A percentile compares a stretch with the other conserved stretches of the same genome.
These are phyloP conservation scores for Tamias sibiricus DNA, from an alignment of 2,113 vertebrate genomes.

Conservation along the genomic window DNA sequence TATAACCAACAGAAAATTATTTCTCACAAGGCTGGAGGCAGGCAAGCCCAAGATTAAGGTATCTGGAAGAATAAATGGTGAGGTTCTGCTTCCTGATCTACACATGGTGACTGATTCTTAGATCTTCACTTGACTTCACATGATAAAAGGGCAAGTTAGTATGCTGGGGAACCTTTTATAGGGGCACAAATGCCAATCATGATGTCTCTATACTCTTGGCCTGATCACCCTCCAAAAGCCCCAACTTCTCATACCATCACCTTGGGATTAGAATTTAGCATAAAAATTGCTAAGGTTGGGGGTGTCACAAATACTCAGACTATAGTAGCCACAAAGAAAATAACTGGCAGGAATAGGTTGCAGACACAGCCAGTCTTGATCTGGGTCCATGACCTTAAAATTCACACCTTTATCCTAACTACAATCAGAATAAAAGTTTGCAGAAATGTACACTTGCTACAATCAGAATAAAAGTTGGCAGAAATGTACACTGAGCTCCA, in stretches of 20 bases:
- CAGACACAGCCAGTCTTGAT: background rate
- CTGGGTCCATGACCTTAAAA: background rate
- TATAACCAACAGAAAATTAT: background rate
- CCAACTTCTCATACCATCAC: background rate
- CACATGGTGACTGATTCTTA: accelerated
- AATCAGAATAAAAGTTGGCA: background rate
- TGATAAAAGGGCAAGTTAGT: background rate
- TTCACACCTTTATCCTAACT: background rate
- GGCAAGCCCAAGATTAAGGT: no score
- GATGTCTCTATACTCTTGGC: background rate
- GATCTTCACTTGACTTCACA: background rate
- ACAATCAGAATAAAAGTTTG: background rate
- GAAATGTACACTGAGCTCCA: background rate
- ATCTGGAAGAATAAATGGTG: no score
- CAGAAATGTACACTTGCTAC: background rate
- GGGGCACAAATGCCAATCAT: background rate
- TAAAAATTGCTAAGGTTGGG: background rate
- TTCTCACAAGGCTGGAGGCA: background rate
- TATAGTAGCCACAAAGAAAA: background rate
- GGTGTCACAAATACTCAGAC: background rate
- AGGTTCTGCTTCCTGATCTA: background rate
- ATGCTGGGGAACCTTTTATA: background rate
- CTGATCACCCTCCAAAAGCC: background rate
- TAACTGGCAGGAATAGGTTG: background rate
- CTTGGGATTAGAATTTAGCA: background rate